Percentiles rank a stretch among this genome's conserved stretches.
phyloP scores from a whole-genome alignment of 2,888 invertebrate genomes.

The Cephus rjabovi region DNA sequence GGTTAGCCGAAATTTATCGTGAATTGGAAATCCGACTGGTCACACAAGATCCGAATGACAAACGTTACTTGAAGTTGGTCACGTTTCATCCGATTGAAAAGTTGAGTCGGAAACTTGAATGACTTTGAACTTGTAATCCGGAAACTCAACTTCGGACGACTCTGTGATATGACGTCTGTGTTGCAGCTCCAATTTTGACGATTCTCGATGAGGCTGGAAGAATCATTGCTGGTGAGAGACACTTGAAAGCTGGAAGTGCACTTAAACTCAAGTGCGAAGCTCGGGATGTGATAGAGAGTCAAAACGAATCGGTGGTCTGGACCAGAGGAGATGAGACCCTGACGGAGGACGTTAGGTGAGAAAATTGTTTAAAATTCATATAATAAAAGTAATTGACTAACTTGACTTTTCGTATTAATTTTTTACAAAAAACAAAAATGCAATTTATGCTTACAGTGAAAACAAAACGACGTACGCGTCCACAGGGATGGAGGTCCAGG shows the following conservation, averaged over 20 bases:
- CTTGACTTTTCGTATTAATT: too few relatives aligned
- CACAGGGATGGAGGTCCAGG: conserved; percentile 61
- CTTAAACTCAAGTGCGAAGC: conserved; percentile 71
- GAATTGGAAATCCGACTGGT: too few relatives aligned
- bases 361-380: too few relatives aligned
- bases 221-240: conserved; percentile 70
- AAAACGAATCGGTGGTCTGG: conserved; percentile 69
- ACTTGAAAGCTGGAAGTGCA: conserved; percentile 72
- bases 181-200: conserved; percentile 71
- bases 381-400: too few relatives aligned
- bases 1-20: too few relatives aligned
- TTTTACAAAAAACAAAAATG: background rate
- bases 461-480: conserved; percentile 64
- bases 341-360: conserved; percentile 70
- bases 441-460: conserved; percentile 61
- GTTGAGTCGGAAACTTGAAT: too few relatives aligned
- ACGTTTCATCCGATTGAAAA: too few relatives aligned
- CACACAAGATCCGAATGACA: too few relatives aligned
- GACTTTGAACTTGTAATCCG: too few relatives aligned
- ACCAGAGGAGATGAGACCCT: conserved; percentile 69
- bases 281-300: conserved; percentile 60
- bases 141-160: too few relatives aligned
- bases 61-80: too few relatives aligned
- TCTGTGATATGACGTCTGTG: background rate
- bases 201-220: conserved; percentile 73